Percentiles rank a stretch among this genome's conserved stretches.
Evolutionary conservation across 2,888 invertebrate genomes (phyloP).

Genomic region (Kuschelorhynchus macadamiae): DNA sequence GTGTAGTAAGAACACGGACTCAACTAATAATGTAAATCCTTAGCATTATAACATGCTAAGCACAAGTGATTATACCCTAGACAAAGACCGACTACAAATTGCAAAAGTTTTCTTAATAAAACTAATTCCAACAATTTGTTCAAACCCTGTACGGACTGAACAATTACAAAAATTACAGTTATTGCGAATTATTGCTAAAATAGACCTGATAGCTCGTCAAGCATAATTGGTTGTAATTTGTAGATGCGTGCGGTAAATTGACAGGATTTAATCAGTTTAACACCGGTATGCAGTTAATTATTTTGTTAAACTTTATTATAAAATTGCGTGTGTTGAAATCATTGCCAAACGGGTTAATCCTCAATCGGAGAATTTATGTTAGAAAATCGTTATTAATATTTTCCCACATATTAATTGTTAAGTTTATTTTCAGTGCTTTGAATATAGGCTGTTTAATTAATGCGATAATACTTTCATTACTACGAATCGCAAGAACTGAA

Average conservation of each 20-base stretch:
- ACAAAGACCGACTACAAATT: conserved; percentile 1
- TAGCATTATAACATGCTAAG: too few species aligned
- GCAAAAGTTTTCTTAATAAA: not conserved
- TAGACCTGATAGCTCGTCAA: conserved; percentile 20
- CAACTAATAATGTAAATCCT: too few species aligned
- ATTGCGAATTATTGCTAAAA: conserved; percentile 13
- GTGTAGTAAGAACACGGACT: too few species aligned
- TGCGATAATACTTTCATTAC: not conserved
- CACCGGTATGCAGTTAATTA: conserved; percentile 33
- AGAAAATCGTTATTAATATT: not conserved
- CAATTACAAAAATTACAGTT: conserved; percentile 2
- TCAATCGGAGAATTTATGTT: not conserved
- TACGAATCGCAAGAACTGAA: not conserved
- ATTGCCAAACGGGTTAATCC: conserved; percentile 11
- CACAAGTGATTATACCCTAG: too few species aligned
- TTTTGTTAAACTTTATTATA: conserved; percentile 33
- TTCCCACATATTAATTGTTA: too few species aligned
- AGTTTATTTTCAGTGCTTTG: too few species aligned
- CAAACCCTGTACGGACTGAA: not conserved
- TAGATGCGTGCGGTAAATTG: conserved; percentile 35
- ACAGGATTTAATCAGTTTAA: conserved; percentile 38
- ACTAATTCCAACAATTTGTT: conserved; percentile 1
- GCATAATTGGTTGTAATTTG: conserved; percentile 29
- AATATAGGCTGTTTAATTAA: too few species aligned
- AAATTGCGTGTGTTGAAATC: conserved; percentile 27